Conservation (phyloP, 2,888 invertebrate genomes). For the Cephus nigrinus region DNA sequence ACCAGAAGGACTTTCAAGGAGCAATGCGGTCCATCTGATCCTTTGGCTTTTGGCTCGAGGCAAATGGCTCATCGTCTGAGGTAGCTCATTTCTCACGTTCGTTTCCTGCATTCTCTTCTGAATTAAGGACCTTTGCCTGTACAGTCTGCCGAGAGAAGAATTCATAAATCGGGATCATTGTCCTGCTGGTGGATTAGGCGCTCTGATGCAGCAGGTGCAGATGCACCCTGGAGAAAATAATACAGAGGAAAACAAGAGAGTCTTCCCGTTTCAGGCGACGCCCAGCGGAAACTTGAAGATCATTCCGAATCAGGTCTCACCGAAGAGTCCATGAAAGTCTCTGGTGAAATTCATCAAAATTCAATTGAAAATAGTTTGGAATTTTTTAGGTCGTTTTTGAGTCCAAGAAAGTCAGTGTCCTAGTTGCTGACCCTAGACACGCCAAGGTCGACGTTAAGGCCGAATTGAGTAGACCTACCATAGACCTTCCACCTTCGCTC, state of each 20-base stretch:
- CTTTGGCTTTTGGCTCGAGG: slow-evolving; percentile 27
- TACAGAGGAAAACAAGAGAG: slow-evolving; percentile 36
- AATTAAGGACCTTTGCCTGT: not conserved
- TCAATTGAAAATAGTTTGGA: not conserved
- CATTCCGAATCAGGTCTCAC: slow-evolving; percentile 74
- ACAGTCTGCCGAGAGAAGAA: not conserved
- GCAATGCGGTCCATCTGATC: slow-evolving; percentile 42
- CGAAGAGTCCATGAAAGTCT: not conserved
- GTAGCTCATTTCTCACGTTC: slow-evolving; percentile 23
- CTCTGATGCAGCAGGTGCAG: slow-evolving; percentile 48
- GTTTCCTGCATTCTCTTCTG: not conserved
- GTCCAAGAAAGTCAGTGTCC: slow-evolving; percentile 76
- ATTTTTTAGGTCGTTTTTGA: slow-evolving; percentile 74
- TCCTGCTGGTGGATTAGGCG: slow-evolving; percentile 22
- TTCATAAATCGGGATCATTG: not conserved
- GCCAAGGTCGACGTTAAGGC: slow-evolving; percentile 73
- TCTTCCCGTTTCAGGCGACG: slow-evolving; percentile 76
- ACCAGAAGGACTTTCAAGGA: slow-evolving; percentile 20
- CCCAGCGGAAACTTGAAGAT: slow-evolving; percentile 79
- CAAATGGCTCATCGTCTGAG: slow-evolving; percentile 48
- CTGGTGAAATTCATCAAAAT: not conserved
- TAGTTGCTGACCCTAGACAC: slow-evolving; percentile 75
- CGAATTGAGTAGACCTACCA: slow-evolving; percentile 40
- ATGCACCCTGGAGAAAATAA: slow-evolving; percentile 33
- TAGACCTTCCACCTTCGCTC: slow-evolving; percentile 41